Evolutionary conservation across 2,113 vertebrate species (phyloP).

Genomic region (Paratilapia polleni): DNA sequence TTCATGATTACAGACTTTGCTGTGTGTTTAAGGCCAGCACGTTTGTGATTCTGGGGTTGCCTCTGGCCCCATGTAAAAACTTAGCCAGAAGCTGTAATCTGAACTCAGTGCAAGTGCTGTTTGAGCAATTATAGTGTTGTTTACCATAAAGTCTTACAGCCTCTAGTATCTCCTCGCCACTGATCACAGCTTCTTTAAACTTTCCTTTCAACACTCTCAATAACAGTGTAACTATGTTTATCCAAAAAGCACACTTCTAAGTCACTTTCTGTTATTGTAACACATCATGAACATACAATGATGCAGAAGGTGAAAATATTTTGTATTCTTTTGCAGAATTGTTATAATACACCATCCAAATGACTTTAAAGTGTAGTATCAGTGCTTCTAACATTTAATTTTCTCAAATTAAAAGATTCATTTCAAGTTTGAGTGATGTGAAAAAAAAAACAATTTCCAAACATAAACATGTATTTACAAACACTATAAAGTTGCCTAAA

Average conservation of each 20-base stretch:
- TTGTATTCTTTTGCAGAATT: conserved; percentile 14
- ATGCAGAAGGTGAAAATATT: conserved; percentile 13
- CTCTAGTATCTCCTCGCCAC: conserved; percentile 41
- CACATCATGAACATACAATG: neutral
- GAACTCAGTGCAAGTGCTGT: conserved; percentile 60
- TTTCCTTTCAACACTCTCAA: conserved; percentile 53
- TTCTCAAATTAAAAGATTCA: neutral
- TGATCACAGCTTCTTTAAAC: conserved; percentile 50
- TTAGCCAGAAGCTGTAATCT: conserved; percentile 56
- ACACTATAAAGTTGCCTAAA: neutral
- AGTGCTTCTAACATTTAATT: neutral
- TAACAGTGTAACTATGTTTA: conserved; percentile 49
- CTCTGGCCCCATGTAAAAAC: conserved; percentile 59
- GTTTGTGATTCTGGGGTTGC: conserved; percentile 77
- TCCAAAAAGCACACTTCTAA: conserved; percentile 3
- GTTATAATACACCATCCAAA: neutral
- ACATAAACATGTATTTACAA: neutral
- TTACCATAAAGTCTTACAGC: conserved; percentile 54
- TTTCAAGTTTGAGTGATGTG: neutral
- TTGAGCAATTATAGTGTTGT: conserved; percentile 65
- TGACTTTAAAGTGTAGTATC: neutral
- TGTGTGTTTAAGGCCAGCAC: conserved; percentile 71
- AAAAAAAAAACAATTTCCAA: neutral
- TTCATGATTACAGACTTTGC: conserved; percentile 74
- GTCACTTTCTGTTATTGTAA: conserved; percentile 34